phyloP scores from a whole-genome alignment of 2,888 invertebrate genomes.

The Dyspetes luteomarginatus region DNA sequence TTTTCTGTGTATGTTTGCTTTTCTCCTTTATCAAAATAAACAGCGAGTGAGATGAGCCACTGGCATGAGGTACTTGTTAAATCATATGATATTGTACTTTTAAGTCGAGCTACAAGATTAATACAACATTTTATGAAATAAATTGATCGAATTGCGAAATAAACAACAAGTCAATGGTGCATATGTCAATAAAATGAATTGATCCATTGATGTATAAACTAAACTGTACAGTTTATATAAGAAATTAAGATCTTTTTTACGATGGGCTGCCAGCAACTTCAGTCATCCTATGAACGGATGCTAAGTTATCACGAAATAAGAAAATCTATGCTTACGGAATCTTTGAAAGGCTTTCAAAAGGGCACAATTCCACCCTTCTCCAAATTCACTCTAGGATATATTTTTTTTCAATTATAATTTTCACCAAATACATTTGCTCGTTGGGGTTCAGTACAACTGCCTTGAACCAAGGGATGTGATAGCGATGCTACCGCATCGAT shows the following conservation, averaged over 20 bases:
- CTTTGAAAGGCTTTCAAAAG: no score
- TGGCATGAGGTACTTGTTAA: conserved; percentile 16
- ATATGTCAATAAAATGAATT: not conserved
- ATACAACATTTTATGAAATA: not conserved
- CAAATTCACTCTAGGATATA: not conserved
- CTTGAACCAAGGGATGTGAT: conserved; percentile 23
- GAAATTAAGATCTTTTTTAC: no score
- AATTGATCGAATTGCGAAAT: not conserved
- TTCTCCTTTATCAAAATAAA: conserved; percentile 76
- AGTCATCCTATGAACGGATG: no score
- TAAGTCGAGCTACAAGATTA: conserved; percentile 16
- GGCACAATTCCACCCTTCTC: conserved; percentile 7
- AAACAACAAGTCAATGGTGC: not conserved
- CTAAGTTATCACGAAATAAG: no score
- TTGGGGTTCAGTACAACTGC: not conserved
- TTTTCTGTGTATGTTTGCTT: conserved; percentile 73
- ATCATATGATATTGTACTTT: conserved; percentile 27
- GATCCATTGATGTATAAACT: no score
- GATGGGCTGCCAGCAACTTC: no score
- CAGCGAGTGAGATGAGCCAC: conserved; percentile 51
- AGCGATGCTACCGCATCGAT: conserved; percentile 58
- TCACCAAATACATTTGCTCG: conserved; percentile 17
- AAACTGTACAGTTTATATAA: no score
- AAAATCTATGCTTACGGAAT: no score
- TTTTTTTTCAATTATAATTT: conserved; percentile 52